Evolutionary conservation across 2,797 vertebrate genomes (phyloP).

Genomic region (Sebastes flavidus): DNA sequence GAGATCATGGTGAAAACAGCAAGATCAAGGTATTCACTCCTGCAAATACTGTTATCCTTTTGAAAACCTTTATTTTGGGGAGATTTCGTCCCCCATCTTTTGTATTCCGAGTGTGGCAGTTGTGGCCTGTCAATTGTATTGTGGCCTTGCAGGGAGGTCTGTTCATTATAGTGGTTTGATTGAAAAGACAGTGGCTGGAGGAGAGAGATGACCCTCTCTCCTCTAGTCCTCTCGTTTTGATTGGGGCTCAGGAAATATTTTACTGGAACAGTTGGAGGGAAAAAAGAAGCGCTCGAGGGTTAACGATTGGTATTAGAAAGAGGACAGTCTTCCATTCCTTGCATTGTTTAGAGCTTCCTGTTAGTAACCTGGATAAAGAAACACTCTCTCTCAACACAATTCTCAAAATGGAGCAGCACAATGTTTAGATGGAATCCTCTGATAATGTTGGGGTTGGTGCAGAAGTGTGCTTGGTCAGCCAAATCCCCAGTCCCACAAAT

Average conservation of each 20-base stretch:
- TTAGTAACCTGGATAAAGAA: not conserved
- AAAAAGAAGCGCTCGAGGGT: constrained; percentile 2
- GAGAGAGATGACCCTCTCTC: constrained; percentile 53
- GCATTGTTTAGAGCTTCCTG: constrained; percentile 12
- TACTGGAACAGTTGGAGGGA: constrained; percentile 8
- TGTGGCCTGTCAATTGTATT: constrained; percentile 31
- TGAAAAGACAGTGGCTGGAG: constrained; percentile 58
- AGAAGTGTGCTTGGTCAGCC: constrained; percentile 67
- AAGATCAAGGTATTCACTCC: constrained; percentile 35
- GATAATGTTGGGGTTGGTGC: constrained; percentile 62
- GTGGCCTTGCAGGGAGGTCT: constrained; percentile 52
- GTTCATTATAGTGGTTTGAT: constrained; percentile 65
- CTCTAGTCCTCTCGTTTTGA: constrained; percentile 38
- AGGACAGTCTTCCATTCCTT: constrained; percentile 23
- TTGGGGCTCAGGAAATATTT: constrained; percentile 33
- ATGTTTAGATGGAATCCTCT: constrained; percentile 55
- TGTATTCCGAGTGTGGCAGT: constrained; percentile 27
- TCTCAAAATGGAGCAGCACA: constrained; percentile 44
- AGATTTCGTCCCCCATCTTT: constrained; percentile 14
- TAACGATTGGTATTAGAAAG: constrained; percentile 7
- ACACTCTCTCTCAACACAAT: constrained; percentile 15
- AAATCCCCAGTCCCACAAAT: constrained; percentile 57
- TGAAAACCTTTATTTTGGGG: constrained; percentile 23
- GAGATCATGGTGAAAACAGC: constrained; percentile 39
- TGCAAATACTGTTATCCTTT: constrained; percentile 33